A percentile compares a stretch with the other conserved stretches of the same genome.
phyloP scores from a whole-genome alignment of 2,113 vertebrate species.

The Aegithalos caudatus region DNA sequence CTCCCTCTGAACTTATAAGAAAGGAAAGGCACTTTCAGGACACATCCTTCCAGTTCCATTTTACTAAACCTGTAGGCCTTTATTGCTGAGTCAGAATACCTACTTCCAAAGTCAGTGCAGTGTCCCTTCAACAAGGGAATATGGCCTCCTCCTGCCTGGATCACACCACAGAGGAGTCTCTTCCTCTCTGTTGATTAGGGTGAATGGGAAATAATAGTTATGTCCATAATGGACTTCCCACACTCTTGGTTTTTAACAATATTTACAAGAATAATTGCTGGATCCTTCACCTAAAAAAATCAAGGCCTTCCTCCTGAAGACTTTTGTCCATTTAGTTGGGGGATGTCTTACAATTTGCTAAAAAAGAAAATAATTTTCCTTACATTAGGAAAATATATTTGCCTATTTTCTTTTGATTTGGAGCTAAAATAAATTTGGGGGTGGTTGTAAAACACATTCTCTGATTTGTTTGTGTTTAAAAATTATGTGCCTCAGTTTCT shows the following conservation, averaged over 20 bases:
- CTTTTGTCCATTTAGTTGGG: neutral
- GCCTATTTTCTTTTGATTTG: neutral
- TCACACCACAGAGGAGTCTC: neutral
- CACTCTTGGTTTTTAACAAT: rapidly evolving
- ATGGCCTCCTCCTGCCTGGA: neutral
- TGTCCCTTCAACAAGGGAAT: neutral
- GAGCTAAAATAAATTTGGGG: neutral
- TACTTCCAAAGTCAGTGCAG: neutral
- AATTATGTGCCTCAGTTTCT: neutral
- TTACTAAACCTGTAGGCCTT: neutral
- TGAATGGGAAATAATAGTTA: neutral
- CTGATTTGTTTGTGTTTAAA: neutral
- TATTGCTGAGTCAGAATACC: neutral
- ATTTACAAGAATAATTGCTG: neutral
- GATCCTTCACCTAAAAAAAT: neutral
- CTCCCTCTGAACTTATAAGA: neutral
- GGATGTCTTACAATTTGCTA: neutral
- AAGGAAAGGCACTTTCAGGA: neutral
- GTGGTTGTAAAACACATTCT: neutral
- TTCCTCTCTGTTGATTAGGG: neutral
- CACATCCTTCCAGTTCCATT: neutral
- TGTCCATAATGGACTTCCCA: neutral
- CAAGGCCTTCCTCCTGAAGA: neutral
- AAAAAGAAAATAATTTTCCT: neutral
- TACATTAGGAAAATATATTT: neutral